phyloP scores from a whole-genome alignment of 2,797 vertebrate species.

The Cryptoprocta ferox region DNA sequence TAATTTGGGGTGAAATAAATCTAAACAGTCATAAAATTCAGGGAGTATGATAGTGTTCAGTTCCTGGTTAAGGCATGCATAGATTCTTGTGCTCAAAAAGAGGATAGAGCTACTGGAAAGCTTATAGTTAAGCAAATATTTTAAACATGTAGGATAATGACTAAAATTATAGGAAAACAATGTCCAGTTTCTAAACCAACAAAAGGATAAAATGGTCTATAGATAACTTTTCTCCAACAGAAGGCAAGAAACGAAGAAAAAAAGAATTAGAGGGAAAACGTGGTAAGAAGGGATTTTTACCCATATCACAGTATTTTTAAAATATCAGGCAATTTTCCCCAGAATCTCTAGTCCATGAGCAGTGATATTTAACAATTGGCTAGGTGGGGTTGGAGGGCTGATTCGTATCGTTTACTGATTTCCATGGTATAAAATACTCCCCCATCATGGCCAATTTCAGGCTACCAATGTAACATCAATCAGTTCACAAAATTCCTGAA shows the following conservation, averaged over 20 bases:
- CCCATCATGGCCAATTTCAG: neutral
- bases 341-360: neutral
- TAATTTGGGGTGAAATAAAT: conserved; percentile 30
- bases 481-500: conserved; percentile 36
- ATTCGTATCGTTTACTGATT: conserved; percentile 22
- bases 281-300: neutral
- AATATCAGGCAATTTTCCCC: neutral
- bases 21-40: neutral
- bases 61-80: neutral
- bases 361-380: neutral
- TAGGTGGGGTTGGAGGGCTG: neutral
- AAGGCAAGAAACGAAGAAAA: neutral
- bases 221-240: neutral
- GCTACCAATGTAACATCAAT: neutral
- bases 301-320: neutral
- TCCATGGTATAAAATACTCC: neutral
- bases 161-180: neutral
- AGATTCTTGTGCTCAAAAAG: neutral
- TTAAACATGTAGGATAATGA: neutral
- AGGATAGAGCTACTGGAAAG: neutral
- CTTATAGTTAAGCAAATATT: neutral
- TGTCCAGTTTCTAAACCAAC: conserved; percentile 38
- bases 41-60: neutral
- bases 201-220: neutral
- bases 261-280: neutral